Conservation (phyloP, 2,797 vertebrate species). For the Enteromius trimaculatus region DNA sequence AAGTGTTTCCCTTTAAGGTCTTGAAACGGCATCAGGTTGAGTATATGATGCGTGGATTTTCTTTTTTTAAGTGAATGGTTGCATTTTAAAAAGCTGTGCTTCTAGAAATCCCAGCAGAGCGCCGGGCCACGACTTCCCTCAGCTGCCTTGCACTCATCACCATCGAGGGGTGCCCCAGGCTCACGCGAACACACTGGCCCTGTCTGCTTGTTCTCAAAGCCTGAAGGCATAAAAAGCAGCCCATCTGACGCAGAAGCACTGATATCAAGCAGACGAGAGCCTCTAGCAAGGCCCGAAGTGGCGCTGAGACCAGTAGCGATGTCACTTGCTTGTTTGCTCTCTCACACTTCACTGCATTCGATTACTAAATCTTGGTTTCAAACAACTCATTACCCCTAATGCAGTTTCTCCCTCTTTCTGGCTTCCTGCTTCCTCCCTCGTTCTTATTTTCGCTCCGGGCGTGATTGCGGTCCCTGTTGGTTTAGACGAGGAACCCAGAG, state of each 20-base stretch:
- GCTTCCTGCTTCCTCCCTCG: neutral
- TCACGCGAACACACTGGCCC: constrained; percentile 16
- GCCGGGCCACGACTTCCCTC: neutral
- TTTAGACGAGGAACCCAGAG: constrained; percentile 10
- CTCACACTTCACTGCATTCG: neutral
- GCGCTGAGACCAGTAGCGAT: neutral
- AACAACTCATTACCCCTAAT: constrained; percentile 9
- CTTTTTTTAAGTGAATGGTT: neutral
- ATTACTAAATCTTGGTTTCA: constrained; percentile 15
- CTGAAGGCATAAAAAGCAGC: constrained; percentile 1
- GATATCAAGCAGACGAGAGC: neutral
- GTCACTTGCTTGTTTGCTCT: neutral
- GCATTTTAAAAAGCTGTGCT: neutral
- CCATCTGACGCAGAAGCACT: constrained; percentile 28
- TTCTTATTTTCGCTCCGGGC: constrained; percentile 9
- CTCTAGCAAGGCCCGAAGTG: constrained; percentile 1
- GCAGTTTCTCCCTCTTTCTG: neutral
- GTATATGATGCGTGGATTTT: neutral
- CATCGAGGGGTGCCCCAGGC: constrained; percentile 54
- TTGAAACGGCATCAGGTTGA: neutral
- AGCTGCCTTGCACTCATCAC: constrained; percentile 47
- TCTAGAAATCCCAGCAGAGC: constrained; percentile 34
- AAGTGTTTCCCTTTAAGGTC: neutral
- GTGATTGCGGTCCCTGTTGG: constrained; percentile 19
- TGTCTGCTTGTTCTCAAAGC: constrained; percentile 34